phyloP scores from a whole-genome alignment of 2,888 invertebrate genomes.

The Exocentrus adspersus region DNA sequence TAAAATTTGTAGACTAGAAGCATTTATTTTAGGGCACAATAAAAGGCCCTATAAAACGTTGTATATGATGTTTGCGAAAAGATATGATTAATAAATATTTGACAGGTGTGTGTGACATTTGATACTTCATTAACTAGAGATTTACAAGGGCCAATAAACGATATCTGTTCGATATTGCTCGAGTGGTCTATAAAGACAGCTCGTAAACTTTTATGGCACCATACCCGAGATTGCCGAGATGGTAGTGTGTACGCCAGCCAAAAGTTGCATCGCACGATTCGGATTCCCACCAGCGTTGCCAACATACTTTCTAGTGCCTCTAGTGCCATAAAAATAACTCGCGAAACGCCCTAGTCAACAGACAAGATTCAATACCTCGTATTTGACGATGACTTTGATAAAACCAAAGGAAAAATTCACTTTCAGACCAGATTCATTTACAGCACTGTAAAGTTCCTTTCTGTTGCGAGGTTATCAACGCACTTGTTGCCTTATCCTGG shows the following conservation, averaged over 20 bases:
- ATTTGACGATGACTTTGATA: no score
- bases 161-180: slow-evolving; percentile 60
- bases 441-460: no score
- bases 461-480: no score
- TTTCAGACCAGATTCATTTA: no score
- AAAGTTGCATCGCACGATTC: slow-evolving; percentile 9
- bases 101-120: slow-evolving; percentile 61
- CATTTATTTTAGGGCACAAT: slow-evolving; percentile 32
- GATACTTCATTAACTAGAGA: slow-evolving; percentile 61
- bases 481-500: no score
- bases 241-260: slow-evolving; percentile 15
- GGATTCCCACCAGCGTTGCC: slow-evolving; percentile 3
- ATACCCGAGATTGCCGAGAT: slow-evolving; percentile 53
- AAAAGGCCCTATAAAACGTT: slow-evolving; percentile 39
- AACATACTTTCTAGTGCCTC: not conserved
- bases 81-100: slow-evolving; percentile 54
- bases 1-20: slow-evolving; percentile 24
- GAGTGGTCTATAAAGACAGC: slow-evolving; percentile 60
- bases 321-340: no score
- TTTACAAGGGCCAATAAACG: slow-evolving; percentile 62
- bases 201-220: slow-evolving; percentile 60
- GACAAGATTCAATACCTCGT: no score
- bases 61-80: slow-evolving; percentile 48
- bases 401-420: no score
- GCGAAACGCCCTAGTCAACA: no score